A percentile compares a stretch with the other conserved stretches of the same genome.
phyloP scores from a whole-genome alignment of 2,113 vertebrate species.

The Bujurquina vittata region DNA sequence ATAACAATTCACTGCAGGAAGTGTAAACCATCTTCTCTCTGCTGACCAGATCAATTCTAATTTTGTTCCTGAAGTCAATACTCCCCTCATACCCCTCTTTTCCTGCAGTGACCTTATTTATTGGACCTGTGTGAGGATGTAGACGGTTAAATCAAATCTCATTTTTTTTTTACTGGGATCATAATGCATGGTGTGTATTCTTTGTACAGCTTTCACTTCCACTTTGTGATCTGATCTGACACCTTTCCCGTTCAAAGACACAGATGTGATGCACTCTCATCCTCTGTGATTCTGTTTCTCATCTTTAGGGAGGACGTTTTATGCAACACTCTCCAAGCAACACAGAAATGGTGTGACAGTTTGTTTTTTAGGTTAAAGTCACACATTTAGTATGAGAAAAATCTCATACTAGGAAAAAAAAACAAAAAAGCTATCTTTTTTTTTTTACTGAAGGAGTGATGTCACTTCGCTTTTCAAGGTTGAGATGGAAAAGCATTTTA shows the following conservation, averaged over 20 bases:
- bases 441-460: background rate
- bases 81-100: constrained; percentile 21
- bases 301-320: background rate
- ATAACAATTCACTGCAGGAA: constrained; percentile 47
- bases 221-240: background rate
- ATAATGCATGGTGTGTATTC: background rate
- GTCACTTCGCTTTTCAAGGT: background rate
- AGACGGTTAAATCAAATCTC: constrained; percentile 20
- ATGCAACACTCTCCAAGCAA: background rate
- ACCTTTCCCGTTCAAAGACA: background rate
- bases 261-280: background rate
- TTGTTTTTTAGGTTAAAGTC: too few species aligned
- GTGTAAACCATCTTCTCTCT: constrained; percentile 46
- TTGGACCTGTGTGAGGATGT: background rate
- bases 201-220: background rate
- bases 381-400: too few species aligned
- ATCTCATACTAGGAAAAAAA: too few species aligned
- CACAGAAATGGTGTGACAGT: background rate
- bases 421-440: background rate
- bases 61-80: constrained; percentile 55
- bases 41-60: constrained; percentile 59
- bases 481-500: background rate
- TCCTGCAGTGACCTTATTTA: constrained; percentile 12
- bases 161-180: constrained; percentile 13
- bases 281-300: constrained; percentile 1